Evolutionary conservation across 2,888 invertebrate genomes (phyloP).

Genomic region (Xanthia togata): DNA sequence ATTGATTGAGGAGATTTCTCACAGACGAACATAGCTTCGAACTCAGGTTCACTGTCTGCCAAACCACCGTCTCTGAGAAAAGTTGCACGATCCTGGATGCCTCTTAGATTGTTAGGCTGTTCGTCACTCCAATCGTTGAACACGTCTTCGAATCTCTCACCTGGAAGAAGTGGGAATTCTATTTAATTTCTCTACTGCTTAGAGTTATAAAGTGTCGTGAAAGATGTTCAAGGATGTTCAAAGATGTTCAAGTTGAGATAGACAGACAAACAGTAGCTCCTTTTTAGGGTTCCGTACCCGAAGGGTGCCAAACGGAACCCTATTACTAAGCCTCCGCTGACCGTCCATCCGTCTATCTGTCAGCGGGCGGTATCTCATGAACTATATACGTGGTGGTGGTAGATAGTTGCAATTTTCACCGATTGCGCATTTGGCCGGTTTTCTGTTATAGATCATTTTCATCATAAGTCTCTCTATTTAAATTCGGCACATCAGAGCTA

Average conservation of each 20-base stretch:
- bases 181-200: not conserved
- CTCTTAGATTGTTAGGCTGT: not conserved
- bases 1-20: conserved; percentile 22
- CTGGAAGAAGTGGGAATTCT: not conserved
- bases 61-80: not conserved
- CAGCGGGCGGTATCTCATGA: too few relatives aligned
- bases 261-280: not conserved
- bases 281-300: too few relatives aligned
- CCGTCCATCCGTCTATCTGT: too few relatives aligned
- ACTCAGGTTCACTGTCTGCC: not conserved
- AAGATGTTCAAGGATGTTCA: not conserved
- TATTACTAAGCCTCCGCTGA: too few relatives aligned
- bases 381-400: too few relatives aligned
- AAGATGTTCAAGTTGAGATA: too few relatives aligned
- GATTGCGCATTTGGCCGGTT: too few relatives aligned
- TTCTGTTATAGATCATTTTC: not conserved
- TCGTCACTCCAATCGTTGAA: not conserved
- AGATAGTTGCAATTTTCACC: too few relatives aligned
- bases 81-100: not conserved
- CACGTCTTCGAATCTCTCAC: conserved; percentile 18
- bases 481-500: not conserved
- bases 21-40: conserved; percentile 24
- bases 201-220: not conserved
- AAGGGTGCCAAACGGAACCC: too few relatives aligned
- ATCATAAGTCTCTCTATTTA: not conserved